phyloP scores from a whole-genome alignment of 2,797 vertebrate species.

The Myripristis jacobus region DNA sequence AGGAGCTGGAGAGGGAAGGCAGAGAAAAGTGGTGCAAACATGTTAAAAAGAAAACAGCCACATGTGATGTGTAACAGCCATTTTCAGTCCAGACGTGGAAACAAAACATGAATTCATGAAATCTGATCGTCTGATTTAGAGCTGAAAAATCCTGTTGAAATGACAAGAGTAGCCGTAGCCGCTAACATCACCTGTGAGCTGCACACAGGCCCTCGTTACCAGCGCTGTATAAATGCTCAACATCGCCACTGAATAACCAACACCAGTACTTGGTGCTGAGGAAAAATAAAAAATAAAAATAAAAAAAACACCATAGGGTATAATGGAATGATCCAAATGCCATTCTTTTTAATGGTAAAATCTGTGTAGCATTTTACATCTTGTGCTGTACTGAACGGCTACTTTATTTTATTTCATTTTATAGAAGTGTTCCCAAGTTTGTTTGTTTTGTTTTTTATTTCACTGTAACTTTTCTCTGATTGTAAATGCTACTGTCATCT shows the following conservation, averaged over 20 bases:
- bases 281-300: too few species aligned
- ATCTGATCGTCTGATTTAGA: too few species aligned
- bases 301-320: not conserved
- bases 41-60: too few species aligned
- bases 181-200: not conserved
- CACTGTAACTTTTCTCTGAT: constrained; percentile 54
- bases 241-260: not conserved
- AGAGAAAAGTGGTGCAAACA: too few species aligned
- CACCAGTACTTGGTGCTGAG: not conserved
- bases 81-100: too few species aligned
- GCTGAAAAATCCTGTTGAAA: too few species aligned
- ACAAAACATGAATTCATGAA: too few species aligned
- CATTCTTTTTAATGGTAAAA: constrained; percentile 12
- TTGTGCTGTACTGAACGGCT: constrained; percentile 35
- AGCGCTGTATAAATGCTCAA: constrained; percentile 4
- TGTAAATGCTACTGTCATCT: constrained; percentile 66
- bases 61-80: too few species aligned
- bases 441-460: constrained; percentile 42
- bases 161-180: too few species aligned
- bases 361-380: constrained; percentile 31
- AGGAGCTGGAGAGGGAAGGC: too few species aligned
- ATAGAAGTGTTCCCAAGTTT: constrained; percentile 23
- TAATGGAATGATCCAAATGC: not conserved
- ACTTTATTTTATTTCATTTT: constrained; percentile 52
- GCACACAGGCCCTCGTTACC: not conserved